These are phyloP conservation scores for Tenthredo notha DNA, from an alignment of 2,888 invertebrate genomes.

Conservation along the genomic window DNA sequence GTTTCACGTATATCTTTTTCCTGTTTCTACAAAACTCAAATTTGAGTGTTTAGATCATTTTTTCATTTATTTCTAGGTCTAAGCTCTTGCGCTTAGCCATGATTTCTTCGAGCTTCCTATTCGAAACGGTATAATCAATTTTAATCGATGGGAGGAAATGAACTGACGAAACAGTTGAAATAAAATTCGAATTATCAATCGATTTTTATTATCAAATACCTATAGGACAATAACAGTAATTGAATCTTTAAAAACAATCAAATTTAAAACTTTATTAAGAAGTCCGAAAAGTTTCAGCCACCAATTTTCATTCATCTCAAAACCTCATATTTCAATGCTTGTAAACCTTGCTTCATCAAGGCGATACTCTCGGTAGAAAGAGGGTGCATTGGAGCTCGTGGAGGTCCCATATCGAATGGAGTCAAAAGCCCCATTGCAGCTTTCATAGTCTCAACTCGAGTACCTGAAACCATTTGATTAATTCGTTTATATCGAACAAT, in stretches of 20 bases:
- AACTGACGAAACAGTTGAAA: neutral
- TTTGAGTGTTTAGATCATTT: too few species aligned
- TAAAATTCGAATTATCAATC: too few species aligned
- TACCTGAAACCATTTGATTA: slow-evolving; percentile 77
- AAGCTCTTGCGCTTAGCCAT: too few species aligned
- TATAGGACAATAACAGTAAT: neutral
- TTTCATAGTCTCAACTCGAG: slow-evolving; percentile 87
- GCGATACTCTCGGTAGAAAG: slow-evolving; percentile 78
- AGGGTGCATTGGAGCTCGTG: slow-evolving; percentile 81
- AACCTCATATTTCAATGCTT: slow-evolving; percentile 45
- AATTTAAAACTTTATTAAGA: neutral
- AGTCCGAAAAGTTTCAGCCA: neutral
- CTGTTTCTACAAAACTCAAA: too few species aligned
- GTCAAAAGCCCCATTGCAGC: slow-evolving; percentile 83
- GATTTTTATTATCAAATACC: neutral
- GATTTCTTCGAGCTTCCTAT: too few species aligned
- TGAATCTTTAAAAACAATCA: neutral
- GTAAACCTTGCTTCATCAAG: slow-evolving; percentile 69
- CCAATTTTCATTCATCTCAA: slow-evolving; percentile 10
- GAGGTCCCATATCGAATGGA: slow-evolving; percentile 83
- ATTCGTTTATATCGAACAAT: neutral
- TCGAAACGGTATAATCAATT: too few species aligned
- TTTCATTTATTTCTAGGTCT: too few species aligned
- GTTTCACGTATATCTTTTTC: too few species aligned
- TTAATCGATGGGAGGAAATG: neutral